Conservation (phyloP, 2,797 vertebrate genomes). For the Alca torda region DNA sequence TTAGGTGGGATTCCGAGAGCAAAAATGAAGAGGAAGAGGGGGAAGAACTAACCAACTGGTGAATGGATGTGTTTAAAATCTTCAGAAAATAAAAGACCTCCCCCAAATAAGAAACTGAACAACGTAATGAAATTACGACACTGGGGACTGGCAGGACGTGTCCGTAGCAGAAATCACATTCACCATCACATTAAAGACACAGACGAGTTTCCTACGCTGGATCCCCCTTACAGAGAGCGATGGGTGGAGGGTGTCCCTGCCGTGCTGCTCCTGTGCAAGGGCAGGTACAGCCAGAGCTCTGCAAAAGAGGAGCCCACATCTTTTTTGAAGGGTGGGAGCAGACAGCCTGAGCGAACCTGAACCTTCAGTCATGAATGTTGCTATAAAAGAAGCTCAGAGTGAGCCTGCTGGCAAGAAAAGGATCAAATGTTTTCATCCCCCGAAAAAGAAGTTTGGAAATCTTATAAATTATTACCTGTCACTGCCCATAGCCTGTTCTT, state of each 20-base stretch:
- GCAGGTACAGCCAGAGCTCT: neutral
- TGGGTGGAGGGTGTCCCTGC: neutral
- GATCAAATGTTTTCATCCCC: conserved; percentile 10
- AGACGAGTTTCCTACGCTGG: neutral
- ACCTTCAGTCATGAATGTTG: neutral
- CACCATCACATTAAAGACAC: neutral
- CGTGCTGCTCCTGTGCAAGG: neutral
- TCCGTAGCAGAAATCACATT: neutral
- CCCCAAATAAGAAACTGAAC: neutral
- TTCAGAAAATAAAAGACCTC: neutral
- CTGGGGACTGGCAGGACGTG: neutral
- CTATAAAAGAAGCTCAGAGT: neutral
- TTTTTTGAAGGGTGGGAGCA: neutral
- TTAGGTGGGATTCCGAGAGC: neutral
- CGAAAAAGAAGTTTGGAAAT: neutral
- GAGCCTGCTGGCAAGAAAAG: neutral
- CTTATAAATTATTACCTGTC: conserved; percentile 5
- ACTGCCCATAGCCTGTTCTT: neutral
- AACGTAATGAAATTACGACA: neutral
- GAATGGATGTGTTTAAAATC: neutral
- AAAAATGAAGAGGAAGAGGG: neutral
- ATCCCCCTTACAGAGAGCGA: neutral
- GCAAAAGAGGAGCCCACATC: neutral
- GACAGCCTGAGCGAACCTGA: neutral
- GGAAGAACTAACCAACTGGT: neutral